phyloP scores from a whole-genome alignment of 64 coral and sea anemone genomes.

The Dendronephthya gigantea region DNA sequence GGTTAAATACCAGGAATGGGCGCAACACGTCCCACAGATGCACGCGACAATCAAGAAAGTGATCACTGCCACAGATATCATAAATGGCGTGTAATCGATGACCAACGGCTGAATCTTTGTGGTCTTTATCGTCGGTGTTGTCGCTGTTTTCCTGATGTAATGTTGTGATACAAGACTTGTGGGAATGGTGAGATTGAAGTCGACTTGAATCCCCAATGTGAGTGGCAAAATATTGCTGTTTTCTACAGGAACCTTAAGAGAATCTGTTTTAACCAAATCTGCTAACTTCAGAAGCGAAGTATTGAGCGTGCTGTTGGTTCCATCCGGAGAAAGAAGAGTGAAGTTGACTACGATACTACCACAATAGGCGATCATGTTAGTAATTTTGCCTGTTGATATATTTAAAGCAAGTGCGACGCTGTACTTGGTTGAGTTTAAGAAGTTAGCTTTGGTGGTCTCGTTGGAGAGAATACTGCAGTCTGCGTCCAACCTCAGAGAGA shows the following conservation, averaged over 20 bases:
- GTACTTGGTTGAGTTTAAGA: background rate
- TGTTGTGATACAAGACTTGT: background rate
- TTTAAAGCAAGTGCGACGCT: background rate
- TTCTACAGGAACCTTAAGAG: background rate
- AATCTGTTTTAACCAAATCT: background rate
- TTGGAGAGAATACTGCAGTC: background rate
- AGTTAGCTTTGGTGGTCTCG: background rate
- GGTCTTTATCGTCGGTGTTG: background rate
- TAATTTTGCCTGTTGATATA: background rate
- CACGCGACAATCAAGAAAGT: constrained; percentile 21
- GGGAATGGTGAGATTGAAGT: background rate
- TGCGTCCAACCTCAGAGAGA: background rate
- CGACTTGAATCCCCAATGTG: background rate
- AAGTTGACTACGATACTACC: background rate
- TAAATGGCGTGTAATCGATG: constrained; percentile 42
- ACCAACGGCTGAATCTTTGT: background rate
- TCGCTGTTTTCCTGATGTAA: background rate
- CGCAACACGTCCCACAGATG: constrained; percentile 40
- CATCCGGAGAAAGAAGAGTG: background rate
- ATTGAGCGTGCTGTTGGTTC: background rate
- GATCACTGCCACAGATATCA: constrained; percentile 20
- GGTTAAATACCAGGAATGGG: constrained; percentile 48
- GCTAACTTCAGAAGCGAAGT: background rate
- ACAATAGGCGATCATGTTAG: background rate
- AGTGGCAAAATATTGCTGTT: background rate